These are phyloP conservation scores for Clarias magur DNA, from an alignment of 2,113 vertebrate species.

Conservation along the genomic window DNA sequence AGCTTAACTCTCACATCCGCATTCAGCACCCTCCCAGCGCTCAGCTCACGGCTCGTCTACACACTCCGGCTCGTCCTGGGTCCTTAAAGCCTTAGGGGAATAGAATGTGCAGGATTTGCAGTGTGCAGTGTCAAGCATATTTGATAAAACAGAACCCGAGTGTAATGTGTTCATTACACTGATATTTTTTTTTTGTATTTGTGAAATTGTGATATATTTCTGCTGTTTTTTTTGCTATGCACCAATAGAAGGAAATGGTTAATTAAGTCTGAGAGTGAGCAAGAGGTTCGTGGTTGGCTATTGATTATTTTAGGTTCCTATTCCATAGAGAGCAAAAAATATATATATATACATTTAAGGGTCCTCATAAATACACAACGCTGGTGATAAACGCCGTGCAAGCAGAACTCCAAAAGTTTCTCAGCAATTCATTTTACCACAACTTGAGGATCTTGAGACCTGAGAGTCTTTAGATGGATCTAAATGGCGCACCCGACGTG, in stretches of 20 bases:
- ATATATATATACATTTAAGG: neutral
- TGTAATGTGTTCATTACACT: neutral
- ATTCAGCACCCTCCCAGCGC: neutral
- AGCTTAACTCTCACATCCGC: neutral
- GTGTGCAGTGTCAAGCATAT: too few species aligned
- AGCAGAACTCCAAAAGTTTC: neutral
- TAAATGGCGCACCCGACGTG: too few species aligned
- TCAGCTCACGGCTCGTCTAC: neutral
- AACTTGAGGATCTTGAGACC: neutral
- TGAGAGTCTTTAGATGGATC: neutral
- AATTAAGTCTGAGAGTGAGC: too few species aligned
- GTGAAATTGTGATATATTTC: neutral
- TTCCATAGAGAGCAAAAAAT: neutral
- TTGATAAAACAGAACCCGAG: neutral
- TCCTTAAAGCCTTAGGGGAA: neutral
- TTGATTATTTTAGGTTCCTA: neutral
- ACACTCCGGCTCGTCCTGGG: neutral
- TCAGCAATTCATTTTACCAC: neutral
- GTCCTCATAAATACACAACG: neutral
- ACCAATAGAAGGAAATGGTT: too few species aligned
- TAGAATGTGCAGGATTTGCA: neutral
- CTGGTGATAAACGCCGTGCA: neutral
- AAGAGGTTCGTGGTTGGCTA: too few species aligned
- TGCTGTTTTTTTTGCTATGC: too few species aligned
- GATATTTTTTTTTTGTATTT: constrained; percentile 17